These are phyloP conservation scores for Syngnathus typhle DNA, from an alignment of 2,113 vertebrate genomes.

Conservation along the genomic window DNA sequence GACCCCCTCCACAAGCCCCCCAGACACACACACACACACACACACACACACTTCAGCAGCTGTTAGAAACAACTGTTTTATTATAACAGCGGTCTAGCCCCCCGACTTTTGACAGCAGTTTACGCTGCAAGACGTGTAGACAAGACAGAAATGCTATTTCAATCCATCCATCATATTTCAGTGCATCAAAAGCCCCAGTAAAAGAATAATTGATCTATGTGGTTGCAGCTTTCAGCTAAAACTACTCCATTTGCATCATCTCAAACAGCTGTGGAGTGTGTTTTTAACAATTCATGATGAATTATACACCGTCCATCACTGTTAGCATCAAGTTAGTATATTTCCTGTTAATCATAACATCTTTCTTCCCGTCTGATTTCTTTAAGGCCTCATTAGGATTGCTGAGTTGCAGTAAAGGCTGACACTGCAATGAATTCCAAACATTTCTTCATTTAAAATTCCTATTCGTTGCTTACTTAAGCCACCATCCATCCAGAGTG, in stretches of 20 bases:
- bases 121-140: constrained; percentile 9
- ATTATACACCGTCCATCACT: not conserved
- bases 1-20: constrained; percentile 27
- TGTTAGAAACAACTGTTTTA: constrained; percentile 65
- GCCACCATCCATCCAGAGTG: too few species aligned
- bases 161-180: not conserved
- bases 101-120: constrained; percentile 20
- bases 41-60: constrained; percentile 46
- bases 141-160: not conserved
- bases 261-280: not conserved
- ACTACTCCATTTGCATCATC: not conserved
- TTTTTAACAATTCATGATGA: not conserved
- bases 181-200: not conserved
- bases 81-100: constrained; percentile 25
- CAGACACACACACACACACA: not conserved
- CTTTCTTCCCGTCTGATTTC: too few species aligned
- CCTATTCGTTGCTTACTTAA: too few species aligned
- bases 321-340: too few species aligned
- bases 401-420: not conserved
- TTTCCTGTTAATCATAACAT: too few species aligned
- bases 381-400: too few species aligned
- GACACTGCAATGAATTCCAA: constrained; percentile 8
- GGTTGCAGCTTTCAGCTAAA: not conserved
- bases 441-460: too few species aligned
- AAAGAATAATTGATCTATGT: not conserved